Conservation (phyloP, 2,797 vertebrate species). For the Loriculus beryllinus region DNA sequence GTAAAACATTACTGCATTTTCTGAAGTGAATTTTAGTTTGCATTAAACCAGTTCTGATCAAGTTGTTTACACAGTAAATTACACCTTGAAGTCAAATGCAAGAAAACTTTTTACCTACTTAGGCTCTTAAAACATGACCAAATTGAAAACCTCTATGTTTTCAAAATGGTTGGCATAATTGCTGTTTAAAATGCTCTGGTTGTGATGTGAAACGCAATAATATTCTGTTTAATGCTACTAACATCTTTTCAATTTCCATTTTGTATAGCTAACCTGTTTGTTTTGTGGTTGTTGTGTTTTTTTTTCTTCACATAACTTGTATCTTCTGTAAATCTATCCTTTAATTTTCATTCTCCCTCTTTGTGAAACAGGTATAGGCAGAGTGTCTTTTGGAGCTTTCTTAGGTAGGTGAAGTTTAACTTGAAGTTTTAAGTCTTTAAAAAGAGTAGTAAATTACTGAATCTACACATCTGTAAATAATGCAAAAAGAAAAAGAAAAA, state of each 20-base stretch:
- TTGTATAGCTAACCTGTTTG: background rate
- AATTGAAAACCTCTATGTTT: background rate
- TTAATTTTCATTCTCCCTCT: constrained; percentile 43
- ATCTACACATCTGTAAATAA: background rate
- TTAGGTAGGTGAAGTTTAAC: constrained; percentile 84
- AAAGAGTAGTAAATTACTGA: background rate
- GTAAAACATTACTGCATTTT: background rate
- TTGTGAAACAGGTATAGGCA: constrained; percentile 85
- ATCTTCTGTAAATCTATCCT: constrained; percentile 55
- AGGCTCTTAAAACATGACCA: background rate
- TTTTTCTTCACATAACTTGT: background rate
- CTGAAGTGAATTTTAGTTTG: background rate
- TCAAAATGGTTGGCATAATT: background rate
- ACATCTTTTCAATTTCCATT: constrained; percentile 14
- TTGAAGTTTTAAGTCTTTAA: background rate
- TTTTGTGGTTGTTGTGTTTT: too few relatives aligned
- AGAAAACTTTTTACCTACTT: background rate
- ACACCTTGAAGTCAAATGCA: background rate
- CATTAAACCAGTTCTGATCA: background rate
- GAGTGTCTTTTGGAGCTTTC: constrained; percentile 91
- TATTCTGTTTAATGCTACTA: background rate
- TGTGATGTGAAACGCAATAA: background rate
- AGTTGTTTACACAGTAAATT: background rate
- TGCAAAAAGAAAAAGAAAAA: too few relatives aligned
- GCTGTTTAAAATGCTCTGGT: background rate